These are phyloP conservation scores for Eulemur coronatus DNA, from an alignment of 2,797 vertebrate genomes.

Conservation along the genomic window DNA sequence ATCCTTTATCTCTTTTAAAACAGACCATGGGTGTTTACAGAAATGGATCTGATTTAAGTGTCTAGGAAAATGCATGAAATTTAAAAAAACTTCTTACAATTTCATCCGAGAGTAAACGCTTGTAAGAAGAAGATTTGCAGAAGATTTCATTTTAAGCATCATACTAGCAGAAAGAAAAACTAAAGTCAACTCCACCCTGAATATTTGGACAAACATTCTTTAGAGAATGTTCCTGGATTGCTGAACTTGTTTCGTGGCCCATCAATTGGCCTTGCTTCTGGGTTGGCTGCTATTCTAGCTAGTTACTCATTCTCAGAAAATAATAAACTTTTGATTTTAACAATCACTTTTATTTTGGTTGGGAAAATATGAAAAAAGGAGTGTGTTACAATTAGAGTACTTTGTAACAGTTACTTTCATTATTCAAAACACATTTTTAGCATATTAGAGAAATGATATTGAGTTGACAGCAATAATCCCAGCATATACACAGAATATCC, in stretches of 20 bases:
- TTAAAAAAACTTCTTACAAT: not conserved
- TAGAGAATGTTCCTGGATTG: conserved; percentile 43
- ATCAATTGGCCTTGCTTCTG: not conserved
- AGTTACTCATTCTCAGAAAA: conserved; percentile 46
- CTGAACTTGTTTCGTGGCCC: conserved; percentile 22
- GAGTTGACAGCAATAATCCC: not conserved
- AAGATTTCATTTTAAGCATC: conserved; percentile 47
- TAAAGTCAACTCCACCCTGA: conserved; percentile 32
- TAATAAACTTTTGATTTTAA: conserved; percentile 60
- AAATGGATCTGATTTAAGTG: not conserved
- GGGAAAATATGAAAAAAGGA: conserved; percentile 21
- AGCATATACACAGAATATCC: not conserved
- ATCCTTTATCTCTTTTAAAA: not conserved
- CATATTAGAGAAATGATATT: not conserved
- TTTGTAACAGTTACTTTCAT: conserved; percentile 1
- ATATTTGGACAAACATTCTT: conserved; percentile 52
- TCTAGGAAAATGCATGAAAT: not conserved
- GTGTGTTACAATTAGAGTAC: conserved; percentile 27
- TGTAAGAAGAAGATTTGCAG: not conserved
- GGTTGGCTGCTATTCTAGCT: not conserved
- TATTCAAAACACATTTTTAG: conserved; percentile 43
- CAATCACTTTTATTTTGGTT: conserved; percentile 43
- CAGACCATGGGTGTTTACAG: not conserved
- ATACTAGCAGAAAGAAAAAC: conserved; percentile 41
- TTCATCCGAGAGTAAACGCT: not conserved